Base-by-base conservation (phyloP, 1,140 invertebrate genomes). In the Drosophila lacteicornis region DNA sequence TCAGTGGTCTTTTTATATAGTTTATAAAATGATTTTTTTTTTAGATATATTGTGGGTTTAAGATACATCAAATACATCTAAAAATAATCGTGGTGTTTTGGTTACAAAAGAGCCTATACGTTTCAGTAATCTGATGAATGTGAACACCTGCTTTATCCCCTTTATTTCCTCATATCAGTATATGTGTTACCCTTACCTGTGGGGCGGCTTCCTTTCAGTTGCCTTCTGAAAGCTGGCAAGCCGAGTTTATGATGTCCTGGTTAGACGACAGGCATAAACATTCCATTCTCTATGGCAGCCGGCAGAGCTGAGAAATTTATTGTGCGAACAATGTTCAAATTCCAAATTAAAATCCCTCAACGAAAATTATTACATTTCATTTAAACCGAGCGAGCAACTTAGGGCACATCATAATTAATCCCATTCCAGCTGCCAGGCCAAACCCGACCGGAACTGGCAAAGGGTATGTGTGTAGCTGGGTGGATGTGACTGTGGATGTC, bases 351-450 rank as follows among this genome's bases (percentile, higher is more conserved):
- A 90, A 90, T 91, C 75, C 84, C 83, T 79, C 90, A 90, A 83
- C 82, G 71, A 91, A 92, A 92, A 90, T 92, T 92, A 92, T 92
- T 91, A 91, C 91, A 82, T 88, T 91, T 91, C 81, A 92, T 92
- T 91, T 92, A 80, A 92, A 85, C 78, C 74, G 47, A 76, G 55
- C 70, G 61, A 60, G 71, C 73, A 91, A 84, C 53, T 82, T 79
- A 81, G 91, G 87, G 77, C 84, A 86, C 80, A 92, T 92, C 91
- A 92, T 92, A 92, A 92, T 92, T 92, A 92, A 92, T 92, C 83
- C 86, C 91, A 70, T 73, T 70, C 82, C 77, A 77, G 30, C 8
- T 7, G 5, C 30, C 66, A 27, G 51, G 33, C 42, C 49, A 17
- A 30, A 55, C 53, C 11, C 9, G 33, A 36, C 33, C 33, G 4